Evolutionary conservation across 2,888 invertebrate species (phyloP).

Genomic region (Galerucella pusilla): DNA sequence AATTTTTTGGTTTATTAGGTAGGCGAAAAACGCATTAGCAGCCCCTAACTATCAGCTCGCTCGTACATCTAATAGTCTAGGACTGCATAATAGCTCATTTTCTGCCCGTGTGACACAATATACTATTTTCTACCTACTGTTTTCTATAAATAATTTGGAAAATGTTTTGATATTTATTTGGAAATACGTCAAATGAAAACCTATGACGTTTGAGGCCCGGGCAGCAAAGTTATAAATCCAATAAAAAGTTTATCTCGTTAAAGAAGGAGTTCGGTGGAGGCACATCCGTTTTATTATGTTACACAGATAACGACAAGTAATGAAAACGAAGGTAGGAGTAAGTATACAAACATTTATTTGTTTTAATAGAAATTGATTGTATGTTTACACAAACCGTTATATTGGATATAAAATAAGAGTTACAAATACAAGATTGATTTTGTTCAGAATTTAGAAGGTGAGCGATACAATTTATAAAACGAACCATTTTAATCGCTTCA

Average conservation of each 20-base stretch:
- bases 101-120: too few relatives aligned
- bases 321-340: slow-evolving; percentile 42
- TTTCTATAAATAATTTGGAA: not conserved
- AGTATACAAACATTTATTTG: slow-evolving; percentile 44
- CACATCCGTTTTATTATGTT: slow-evolving; percentile 36
- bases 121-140: too few relatives aligned
- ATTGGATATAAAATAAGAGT: slow-evolving; percentile 37
- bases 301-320: slow-evolving; percentile 42
- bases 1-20: too few relatives aligned
- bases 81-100: too few relatives aligned
- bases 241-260: slow-evolving; percentile 38
- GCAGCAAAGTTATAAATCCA: slow-evolving; percentile 17
- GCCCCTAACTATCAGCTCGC: too few relatives aligned
- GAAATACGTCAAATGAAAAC: slow-evolving; percentile 9
- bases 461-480: not conserved
- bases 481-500: not conserved
- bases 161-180: not conserved
- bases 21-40: too few relatives aligned
- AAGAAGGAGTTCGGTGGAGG: slow-evolving; percentile 29
- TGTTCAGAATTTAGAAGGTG: not conserved
- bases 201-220: slow-evolving; percentile 7
- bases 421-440: slow-evolving; percentile 29
- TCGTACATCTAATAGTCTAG: too few relatives aligned
- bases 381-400: slow-evolving; percentile 41
- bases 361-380: slow-evolving; percentile 47